Conservation (phyloP, 2,113 vertebrate genomes). For the Paratilapia polleni region DNA sequence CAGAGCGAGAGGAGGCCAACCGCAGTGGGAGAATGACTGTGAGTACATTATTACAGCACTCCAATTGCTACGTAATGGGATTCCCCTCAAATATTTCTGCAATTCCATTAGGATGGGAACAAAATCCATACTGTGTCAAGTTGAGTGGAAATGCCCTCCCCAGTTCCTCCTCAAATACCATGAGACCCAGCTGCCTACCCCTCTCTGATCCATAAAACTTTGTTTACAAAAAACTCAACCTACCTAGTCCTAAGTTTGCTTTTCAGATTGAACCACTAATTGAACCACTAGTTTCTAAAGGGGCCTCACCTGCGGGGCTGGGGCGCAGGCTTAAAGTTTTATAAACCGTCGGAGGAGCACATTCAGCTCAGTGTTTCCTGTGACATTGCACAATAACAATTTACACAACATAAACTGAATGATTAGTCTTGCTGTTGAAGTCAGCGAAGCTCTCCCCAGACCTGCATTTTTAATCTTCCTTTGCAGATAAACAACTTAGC, state of each 20-base stretch:
- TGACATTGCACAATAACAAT: background rate
- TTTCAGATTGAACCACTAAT: background rate
- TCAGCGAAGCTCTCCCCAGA: background rate
- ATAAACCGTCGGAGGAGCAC: background rate
- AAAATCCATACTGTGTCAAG: constrained; percentile 76
- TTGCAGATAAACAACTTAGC: background rate
- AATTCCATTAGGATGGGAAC: constrained; percentile 76
- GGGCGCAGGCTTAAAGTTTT: background rate
- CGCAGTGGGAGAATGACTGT: constrained; percentile 83
- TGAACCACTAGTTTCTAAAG: background rate
- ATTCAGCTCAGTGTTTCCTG: background rate
- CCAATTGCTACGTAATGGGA: constrained; percentile 79
- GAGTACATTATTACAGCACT: constrained; percentile 84
- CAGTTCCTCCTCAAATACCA: constrained; percentile 6
- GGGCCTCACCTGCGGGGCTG: background rate
- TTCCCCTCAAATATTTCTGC: constrained; percentile 77
- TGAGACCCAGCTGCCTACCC: constrained; percentile 15
- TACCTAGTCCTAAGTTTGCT: background rate
- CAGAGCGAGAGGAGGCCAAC: constrained; percentile 85
- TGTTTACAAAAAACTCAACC: constrained; percentile 8
- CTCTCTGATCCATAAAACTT: constrained; percentile 26
- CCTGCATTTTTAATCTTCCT: background rate
- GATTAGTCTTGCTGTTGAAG: background rate
- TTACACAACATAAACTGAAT: background rate
- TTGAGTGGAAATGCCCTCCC: constrained; percentile 45